Conservation (phyloP, 2,113 vertebrate genomes). For the Oryzias celebensis region DNA sequence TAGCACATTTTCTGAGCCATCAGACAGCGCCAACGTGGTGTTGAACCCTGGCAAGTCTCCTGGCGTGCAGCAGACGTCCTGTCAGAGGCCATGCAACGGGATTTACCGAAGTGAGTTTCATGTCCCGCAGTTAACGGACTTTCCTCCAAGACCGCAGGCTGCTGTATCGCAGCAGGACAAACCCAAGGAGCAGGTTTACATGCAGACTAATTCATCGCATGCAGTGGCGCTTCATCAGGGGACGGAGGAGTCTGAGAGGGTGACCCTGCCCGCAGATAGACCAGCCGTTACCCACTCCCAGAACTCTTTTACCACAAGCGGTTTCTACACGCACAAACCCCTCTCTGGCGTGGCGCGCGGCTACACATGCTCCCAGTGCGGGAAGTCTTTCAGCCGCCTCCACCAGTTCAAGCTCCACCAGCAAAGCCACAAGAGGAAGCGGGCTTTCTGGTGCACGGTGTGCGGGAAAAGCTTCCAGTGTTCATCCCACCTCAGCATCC, state of each 20-base stretch:
- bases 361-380: constrained; percentile 65
- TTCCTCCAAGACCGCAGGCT: constrained; percentile 24
- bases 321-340: constrained; percentile 28
- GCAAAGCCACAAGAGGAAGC: constrained; percentile 70
- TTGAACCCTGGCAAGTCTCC: constrained; percentile 16
- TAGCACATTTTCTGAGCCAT: constrained; percentile 41
- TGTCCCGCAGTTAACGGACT: constrained; percentile 43
- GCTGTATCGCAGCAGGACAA: constrained; percentile 23
- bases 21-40: constrained; percentile 21
- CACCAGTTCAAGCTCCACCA: constrained; percentile 74
- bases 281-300: constrained; percentile 9
- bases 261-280: not conserved
- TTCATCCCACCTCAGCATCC: constrained; percentile 71
- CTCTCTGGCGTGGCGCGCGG: constrained; percentile 17
- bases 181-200: constrained; percentile 33
- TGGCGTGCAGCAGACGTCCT: constrained; percentile 9
- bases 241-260: not conserved
- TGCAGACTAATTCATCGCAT: constrained; percentile 28
- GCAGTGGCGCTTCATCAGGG: constrained; percentile 19
- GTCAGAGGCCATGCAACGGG: constrained; percentile 55
- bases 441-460: constrained; percentile 70
- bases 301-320: constrained; percentile 17
- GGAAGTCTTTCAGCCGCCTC: constrained; percentile 63
- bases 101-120: constrained; percentile 46
- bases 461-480: constrained; percentile 75